Conservation (phyloP, 2,888 invertebrate species). For the Cryptocheilus praepositus region DNA sequence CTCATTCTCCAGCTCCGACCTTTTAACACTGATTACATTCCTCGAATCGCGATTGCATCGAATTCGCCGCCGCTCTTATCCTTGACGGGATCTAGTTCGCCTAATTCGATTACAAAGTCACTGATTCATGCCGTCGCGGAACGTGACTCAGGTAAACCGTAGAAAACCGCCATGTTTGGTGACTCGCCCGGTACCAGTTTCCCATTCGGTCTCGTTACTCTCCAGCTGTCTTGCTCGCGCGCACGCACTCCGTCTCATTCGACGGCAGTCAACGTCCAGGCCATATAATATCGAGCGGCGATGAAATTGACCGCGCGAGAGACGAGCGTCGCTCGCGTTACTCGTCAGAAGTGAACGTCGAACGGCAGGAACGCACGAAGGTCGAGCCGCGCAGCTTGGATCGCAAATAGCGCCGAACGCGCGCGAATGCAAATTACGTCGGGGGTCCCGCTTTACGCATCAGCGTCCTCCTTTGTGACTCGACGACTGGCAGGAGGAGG, state of each 20-base stretch:
- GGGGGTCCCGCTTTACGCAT: constrained; percentile 5
- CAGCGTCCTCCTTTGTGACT: constrained; percentile 14
- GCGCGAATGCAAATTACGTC: constrained; percentile 29
- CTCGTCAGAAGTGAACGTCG: constrained; percentile 6
- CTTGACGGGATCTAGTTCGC: constrained; percentile 20
- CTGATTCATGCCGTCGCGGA: constrained; percentile 6
- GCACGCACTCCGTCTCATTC: not conserved
- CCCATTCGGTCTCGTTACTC: not conserved
- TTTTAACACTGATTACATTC: too few relatives aligned
- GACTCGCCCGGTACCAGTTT: not conserved
- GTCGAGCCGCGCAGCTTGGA: constrained; percentile 5
- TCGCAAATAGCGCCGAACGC: constrained; percentile 31
- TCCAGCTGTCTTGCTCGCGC: constrained; percentile 16
- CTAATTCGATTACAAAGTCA: constrained; percentile 28
- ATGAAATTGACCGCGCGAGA: constrained; percentile 2
- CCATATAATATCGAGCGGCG: too few relatives aligned
- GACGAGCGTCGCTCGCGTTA: constrained; percentile 4
- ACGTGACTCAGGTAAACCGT: constrained; percentile 22
- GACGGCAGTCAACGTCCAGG: too few relatives aligned
- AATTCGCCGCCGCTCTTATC: not conserved
- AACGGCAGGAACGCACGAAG: constrained; percentile 27
- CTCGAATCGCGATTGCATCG: too few relatives aligned
- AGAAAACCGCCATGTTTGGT: constrained; percentile 13
- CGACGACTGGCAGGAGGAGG: not conserved
- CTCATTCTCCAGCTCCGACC: too few relatives aligned